Conservation (phyloP, 92 coral and sea anemone genomes). For the Phenganax stokvisi region DNA sequence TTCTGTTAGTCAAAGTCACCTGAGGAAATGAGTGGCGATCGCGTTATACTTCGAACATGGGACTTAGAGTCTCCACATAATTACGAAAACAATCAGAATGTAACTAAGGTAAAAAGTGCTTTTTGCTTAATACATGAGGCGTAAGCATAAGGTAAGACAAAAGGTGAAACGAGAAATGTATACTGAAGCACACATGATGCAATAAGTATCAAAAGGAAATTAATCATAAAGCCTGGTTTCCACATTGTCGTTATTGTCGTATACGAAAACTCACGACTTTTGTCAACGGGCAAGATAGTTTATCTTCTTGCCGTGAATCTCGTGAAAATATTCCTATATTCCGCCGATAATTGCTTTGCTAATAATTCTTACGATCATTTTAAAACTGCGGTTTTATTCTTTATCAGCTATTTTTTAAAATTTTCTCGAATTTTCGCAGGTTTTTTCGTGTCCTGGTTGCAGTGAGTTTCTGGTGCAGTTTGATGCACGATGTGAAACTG, state of each 20-base stretch:
- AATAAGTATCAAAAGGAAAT: too few species aligned
- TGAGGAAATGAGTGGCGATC: conserved; percentile 79
- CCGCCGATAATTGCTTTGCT: too few species aligned
- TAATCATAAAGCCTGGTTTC: too few species aligned
- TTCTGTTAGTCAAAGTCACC: conserved; percentile 36
- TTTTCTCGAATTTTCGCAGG: conserved; percentile 45
- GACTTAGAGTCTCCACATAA: conserved; percentile 90
- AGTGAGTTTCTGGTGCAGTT: conserved; percentile 90
- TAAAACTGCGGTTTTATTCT: neutral
- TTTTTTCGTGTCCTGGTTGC: conserved; percentile 94
- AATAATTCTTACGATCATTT: too few species aligned
- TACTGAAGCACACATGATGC: neutral
- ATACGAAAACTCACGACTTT: too few species aligned
- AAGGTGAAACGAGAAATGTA: neutral
- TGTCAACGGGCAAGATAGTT: too few species aligned
- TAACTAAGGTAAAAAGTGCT: conserved; percentile 61
- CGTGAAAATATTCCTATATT: too few species aligned
- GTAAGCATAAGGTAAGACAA: too few species aligned
- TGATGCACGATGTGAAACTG: conserved; percentile 95
- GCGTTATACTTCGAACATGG: conserved; percentile 88
- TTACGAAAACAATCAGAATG: conserved; percentile 91
- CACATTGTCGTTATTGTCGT: too few species aligned
- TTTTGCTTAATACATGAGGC: too few species aligned
- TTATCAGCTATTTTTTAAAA: neutral
- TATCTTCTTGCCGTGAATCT: too few species aligned